Conservation (phyloP, 1,140 invertebrate genomes). For the Oncopodura yosiiana region DNA sequence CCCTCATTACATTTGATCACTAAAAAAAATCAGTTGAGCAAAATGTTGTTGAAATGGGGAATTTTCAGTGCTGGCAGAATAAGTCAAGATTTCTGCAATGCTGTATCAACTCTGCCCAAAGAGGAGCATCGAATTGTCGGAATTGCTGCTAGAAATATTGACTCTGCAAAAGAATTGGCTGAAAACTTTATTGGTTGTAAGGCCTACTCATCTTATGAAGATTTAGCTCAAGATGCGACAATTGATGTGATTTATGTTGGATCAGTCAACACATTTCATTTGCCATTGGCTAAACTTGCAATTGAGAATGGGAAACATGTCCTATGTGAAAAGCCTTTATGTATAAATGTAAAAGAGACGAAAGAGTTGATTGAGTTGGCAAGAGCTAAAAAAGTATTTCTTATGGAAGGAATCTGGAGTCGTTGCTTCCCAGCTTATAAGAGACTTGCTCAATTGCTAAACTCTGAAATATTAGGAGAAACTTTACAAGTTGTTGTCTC, state of each 20-base stretch:
- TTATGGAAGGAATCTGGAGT: slow-evolving; percentile 69
- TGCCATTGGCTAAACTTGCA: slow-evolving; percentile 54
- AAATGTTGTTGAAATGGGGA: no score
- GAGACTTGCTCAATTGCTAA: slow-evolving; percentile 50
- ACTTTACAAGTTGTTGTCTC: slow-evolving; percentile 53
- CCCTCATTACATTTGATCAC: no score
- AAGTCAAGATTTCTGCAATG: slow-evolving; percentile 66
- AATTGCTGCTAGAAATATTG: slow-evolving; percentile 60
- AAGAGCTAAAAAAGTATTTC: slow-evolving; percentile 54
- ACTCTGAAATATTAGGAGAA: slow-evolving; percentile 56
- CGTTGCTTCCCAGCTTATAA: slow-evolving; percentile 66
- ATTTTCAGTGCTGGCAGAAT: slow-evolving; percentile 62
- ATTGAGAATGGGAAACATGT: slow-evolving; percentile 67
- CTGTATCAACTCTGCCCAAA: slow-evolving; percentile 51
- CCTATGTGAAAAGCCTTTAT: slow-evolving; percentile 74
- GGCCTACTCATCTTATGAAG: slow-evolving; percentile 63
- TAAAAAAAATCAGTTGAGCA: no score
- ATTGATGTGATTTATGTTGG: slow-evolving; percentile 74
- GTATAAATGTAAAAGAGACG: slow-evolving; percentile 58
- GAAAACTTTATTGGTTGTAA: slow-evolving; percentile 55
- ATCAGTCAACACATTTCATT: slow-evolving; percentile 58
- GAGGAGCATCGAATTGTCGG: slow-evolving; percentile 60
- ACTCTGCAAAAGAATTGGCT: slow-evolving; percentile 63
- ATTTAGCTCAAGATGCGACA: slow-evolving; percentile 60
- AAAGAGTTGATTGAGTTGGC: slow-evolving; percentile 51